Conservation (phyloP, 2,797 vertebrate genomes). For the Aratinga solstitialis region DNA sequence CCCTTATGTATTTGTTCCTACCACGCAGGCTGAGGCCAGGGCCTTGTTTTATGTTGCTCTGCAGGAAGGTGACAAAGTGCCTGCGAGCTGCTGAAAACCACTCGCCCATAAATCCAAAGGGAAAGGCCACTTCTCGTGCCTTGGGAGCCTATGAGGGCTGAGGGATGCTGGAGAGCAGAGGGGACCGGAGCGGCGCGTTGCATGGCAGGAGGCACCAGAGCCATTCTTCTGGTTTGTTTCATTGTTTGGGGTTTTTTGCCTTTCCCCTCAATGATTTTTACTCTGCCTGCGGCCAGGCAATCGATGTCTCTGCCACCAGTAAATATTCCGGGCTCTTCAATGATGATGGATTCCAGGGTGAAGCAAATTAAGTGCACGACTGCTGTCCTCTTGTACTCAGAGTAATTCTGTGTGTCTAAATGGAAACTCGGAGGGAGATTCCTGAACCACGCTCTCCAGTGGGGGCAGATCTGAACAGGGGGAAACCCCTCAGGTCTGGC, state of each 20-base stretch:
- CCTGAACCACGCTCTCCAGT: fast-evolving
- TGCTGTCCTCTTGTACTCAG: background rate
- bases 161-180: background rate
- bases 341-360: background rate
- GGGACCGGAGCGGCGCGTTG: fast-evolving
- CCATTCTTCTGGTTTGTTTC: background rate
- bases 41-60: slow-evolving; percentile 20
- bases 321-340: slow-evolving; percentile 12
- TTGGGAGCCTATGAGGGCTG: background rate
- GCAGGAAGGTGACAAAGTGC: slow-evolving; percentile 57
- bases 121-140: background rate
- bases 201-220: background rate
- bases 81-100: background rate
- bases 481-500: background rate
- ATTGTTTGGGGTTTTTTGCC: background rate
- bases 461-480: background rate
- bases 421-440: background rate
- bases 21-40: background rate
- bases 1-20: slow-evolving; percentile 53
- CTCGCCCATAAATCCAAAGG: slow-evolving; percentile 26
- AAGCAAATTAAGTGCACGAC: background rate
- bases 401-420: background rate
- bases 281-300: slow-evolving; percentile 11
- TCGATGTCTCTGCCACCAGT: slow-evolving; percentile 26
- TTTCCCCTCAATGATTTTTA: slow-evolving; percentile 21